phyloP scores from a whole-genome alignment of 2,888 invertebrate genomes.

The Leucania comma region DNA sequence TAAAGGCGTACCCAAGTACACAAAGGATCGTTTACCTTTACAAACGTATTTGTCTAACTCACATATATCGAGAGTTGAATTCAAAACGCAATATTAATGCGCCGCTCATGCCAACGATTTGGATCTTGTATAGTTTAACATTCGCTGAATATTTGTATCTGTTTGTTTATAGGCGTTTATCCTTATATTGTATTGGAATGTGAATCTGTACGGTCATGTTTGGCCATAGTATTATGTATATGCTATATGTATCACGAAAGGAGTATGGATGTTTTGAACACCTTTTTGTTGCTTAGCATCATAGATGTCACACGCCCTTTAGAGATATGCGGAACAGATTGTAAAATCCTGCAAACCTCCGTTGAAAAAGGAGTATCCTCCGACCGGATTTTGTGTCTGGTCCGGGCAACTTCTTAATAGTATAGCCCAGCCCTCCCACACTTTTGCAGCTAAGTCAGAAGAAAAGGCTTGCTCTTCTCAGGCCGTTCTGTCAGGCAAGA shows the following conservation, averaged over 20 bases:
- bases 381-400: too few relatives aligned
- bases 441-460: too few relatives aligned
- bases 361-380: too few relatives aligned
- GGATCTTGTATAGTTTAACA: constrained; percentile 66
- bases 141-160: constrained; percentile 60
- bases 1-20: constrained; percentile 28
- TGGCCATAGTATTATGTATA: neutral
- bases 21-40: constrained; percentile 62
- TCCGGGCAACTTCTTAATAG: too few relatives aligned
- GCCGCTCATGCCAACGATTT: constrained; percentile 70
- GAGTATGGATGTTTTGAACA: constrained; percentile 3
- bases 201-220: constrained; percentile 28
- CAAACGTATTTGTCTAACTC: constrained; percentile 55
- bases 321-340: too few relatives aligned
- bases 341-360: too few relatives aligned
- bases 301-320: neutral
- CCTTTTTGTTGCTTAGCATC: neutral
- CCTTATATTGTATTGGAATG: constrained; percentile 55
- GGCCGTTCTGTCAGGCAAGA: too few relatives aligned
- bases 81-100: constrained; percentile 68
- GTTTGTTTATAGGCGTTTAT: constrained; percentile 60
- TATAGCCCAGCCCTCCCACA: too few relatives aligned
- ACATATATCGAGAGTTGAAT: constrained; percentile 64
- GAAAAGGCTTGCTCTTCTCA: too few relatives aligned
- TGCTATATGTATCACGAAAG: neutral